phyloP scores from a whole-genome alignment of 2,797 vertebrate genomes.

The Leptatherina wallacei region DNA sequence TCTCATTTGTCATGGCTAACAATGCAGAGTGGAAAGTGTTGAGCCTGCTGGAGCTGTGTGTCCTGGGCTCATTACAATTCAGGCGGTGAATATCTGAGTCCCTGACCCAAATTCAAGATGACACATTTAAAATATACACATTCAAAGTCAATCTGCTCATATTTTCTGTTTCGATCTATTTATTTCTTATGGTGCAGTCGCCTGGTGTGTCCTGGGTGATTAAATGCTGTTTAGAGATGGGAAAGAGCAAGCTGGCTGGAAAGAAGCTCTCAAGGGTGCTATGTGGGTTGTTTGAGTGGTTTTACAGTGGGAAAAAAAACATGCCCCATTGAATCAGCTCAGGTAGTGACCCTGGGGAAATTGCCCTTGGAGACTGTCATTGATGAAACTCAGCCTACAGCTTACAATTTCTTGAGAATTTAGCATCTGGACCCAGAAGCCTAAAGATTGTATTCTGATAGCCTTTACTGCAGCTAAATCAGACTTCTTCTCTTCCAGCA shows the following conservation, averaged over 20 bases:
- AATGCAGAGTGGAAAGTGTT: conserved; percentile 18
- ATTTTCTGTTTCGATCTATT: conserved; percentile 32
- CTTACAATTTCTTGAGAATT: conserved; percentile 44
- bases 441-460: conserved; percentile 26
- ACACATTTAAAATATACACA: conserved; percentile 65
- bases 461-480: conserved; percentile 30
- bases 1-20: conserved; percentile 64
- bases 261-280: conserved; percentile 40
- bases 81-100: conserved; percentile 49
- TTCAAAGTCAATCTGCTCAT: conserved; percentile 59
- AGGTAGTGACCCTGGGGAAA: conserved; percentile 54
- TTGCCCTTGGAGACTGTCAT: conserved; percentile 50
- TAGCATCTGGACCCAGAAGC: conserved; percentile 22
- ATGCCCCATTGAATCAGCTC: conserved; percentile 60
- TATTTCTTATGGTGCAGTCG: conserved; percentile 9
- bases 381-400: conserved; percentile 45
- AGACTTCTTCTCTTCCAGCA: conserved; percentile 4
- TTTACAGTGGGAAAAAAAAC: conserved; percentile 49
- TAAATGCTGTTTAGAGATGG: conserved; percentile 27
- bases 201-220: conserved; percentile 20
- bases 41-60: conserved; percentile 37
- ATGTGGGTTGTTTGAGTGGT: conserved; percentile 35
- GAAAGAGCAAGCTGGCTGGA: conserved; percentile 36
- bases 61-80: conserved; percentile 70
- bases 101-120: conserved; percentile 73